These are phyloP conservation scores for Trilocha varians DNA, from an alignment of 2,888 invertebrate genomes.

Conservation along the genomic window DNA sequence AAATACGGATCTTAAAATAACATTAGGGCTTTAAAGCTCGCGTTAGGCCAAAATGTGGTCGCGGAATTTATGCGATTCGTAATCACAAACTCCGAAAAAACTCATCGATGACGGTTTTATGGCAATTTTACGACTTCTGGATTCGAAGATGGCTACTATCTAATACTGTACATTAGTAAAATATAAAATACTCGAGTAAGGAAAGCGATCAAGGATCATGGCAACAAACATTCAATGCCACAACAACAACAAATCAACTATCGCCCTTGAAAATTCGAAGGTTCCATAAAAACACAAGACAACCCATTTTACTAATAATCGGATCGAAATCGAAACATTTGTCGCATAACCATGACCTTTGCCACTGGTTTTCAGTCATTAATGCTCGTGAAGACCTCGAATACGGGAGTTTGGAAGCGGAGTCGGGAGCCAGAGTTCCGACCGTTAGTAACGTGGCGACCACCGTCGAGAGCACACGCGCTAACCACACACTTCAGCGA, in stretches of 20 bases:
- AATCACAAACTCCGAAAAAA: too few species aligned
- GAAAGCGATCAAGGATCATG: too few species aligned
- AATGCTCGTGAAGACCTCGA: slow-evolving; percentile 53
- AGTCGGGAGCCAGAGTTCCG: slow-evolving; percentile 31
- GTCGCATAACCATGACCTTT: slow-evolving; percentile 53
- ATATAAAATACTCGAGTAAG: too few species aligned
- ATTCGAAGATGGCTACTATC: too few species aligned
- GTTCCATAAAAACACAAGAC: background rate
- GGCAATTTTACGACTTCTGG: too few species aligned
- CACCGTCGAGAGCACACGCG: slow-evolving; percentile 44
- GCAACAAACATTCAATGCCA: too few species aligned
- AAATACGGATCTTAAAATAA: background rate
- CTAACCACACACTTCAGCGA: background rate
- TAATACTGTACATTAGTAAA: too few species aligned
- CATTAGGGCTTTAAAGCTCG: background rate
- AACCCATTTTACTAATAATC: background rate
- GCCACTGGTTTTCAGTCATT: slow-evolving; percentile 41
- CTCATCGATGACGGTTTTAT: too few species aligned
- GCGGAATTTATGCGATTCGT: background rate
- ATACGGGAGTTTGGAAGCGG: slow-evolving; percentile 42
- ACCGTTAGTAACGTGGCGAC: slow-evolving; percentile 50
- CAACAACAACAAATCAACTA: background rate
- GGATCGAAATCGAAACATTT: background rate
- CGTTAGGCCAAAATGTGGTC: background rate
- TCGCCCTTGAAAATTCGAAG: background rate